Evolutionary conservation across 2,797 vertebrate species (phyloP).

Genomic region (Threskiornis aethiopicus): DNA sequence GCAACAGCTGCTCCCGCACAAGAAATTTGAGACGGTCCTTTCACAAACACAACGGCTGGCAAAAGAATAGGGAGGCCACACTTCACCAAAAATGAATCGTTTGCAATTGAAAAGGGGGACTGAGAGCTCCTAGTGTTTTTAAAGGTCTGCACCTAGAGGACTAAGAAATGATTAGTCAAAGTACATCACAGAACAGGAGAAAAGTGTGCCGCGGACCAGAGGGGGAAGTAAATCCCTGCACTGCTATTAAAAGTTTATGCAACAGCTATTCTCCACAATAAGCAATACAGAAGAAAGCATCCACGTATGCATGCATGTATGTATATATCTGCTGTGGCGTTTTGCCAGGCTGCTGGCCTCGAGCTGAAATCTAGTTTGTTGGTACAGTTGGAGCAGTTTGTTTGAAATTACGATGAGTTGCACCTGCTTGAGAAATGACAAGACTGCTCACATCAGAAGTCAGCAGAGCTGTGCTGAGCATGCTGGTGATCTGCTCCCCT

Average conservation of each 20-base stretch:
- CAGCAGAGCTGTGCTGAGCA: rapidly evolving
- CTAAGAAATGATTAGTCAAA: slow-evolving; percentile 72
- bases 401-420: background rate
- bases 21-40: slow-evolving; percentile 91
- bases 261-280: slow-evolving; percentile 13
- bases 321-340: background rate
- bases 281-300: background rate
- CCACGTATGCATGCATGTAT: rapidly evolving
- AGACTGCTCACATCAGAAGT: background rate
- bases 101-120: slow-evolving; percentile 79
- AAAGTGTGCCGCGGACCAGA: slow-evolving; percentile 71
- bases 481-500: background rate
- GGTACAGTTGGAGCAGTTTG: background rate
- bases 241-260: slow-evolving; percentile 57
- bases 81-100: slow-evolving; percentile 77
- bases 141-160: slow-evolving; percentile 70
- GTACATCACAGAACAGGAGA: slow-evolving; percentile 50
- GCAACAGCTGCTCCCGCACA: slow-evolving; percentile 90
- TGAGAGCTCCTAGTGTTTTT: slow-evolving; percentile 66
- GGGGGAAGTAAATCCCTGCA: slow-evolving; percentile 31
- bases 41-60: slow-evolving; percentile 85
- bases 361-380: background rate
- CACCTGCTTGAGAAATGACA: slow-evolving; percentile 29
- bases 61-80: slow-evolving; percentile 80
- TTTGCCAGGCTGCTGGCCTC: background rate